Evolutionary conservation across 2,888 invertebrate species (phyloP), one percentile per base, ranked within the genome.

Genomic region (Pycnomerus fuliginosus): DNA sequence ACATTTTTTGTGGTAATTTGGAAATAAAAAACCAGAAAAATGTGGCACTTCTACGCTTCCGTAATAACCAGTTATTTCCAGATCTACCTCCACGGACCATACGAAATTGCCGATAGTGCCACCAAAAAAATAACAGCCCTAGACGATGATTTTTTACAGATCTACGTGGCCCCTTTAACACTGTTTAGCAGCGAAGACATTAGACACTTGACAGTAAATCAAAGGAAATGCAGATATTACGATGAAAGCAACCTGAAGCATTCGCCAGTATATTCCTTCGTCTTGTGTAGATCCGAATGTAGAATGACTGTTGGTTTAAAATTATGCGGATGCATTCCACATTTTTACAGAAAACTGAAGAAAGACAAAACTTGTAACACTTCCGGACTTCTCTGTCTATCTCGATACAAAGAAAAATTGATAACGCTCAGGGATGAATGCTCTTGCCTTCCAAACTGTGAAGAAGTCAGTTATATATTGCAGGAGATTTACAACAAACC

Each of bases 261-360:
- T 50, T 82, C 80, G 54, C 78, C 86, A 0, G 76, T 85, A 22
- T 88, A 88, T 67, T 80, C 83, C 1, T 82, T 79, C 57, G 81
- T 79, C 0, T 70, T 85, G 64, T 89, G 89, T 53, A 73, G 82
- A 4, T 81, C 83, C 71, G 85, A 88, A 62, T 89, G 88, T 52
- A 77, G 86, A 20, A 80, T 83, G 55, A 69, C 70, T 4, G 67
- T 84, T 16, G 79, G 84, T 16, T 67, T 80, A 4, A 73, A 77
- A 44, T 70, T 79, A 35, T 89, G 88, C 62, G 76, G 77, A 1
- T 89, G 89, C 64, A 73, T 83, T 20, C 88, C 88, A 0, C 83
- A 86, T 65, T 88, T 88, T 61, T 87, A 86, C 53, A 77, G 84
- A 47, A 78, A 74, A 44, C n/a, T n/a, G 80, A 80, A 74, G 47